Evolutionary conservation across 2,888 invertebrate genomes (phyloP), one percentile per base, ranked within the genome.

Genomic region (Pinctada fucata): DNA sequence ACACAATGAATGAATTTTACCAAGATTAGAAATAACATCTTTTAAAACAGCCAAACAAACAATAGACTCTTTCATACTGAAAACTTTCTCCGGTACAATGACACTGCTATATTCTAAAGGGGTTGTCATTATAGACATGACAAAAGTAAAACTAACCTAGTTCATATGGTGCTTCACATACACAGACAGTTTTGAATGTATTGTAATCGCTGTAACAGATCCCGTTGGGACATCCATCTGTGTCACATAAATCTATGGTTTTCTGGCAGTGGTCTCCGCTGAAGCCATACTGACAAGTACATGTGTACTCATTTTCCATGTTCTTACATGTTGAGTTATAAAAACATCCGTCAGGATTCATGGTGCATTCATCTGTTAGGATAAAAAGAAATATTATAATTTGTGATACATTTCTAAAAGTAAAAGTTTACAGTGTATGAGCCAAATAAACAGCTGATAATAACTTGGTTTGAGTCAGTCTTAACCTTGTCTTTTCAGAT

Each of bases 261-360:
- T 93, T 94, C 92, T 97, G 97, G 91, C 98, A 98, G 84, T 95
- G 94, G 71, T 95, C 94, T 66, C 98, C 99, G 3, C 95, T 95
- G 91, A 96, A 99, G 0, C 98, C 98, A 64, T 16, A 3, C 58
- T 96, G 95, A 91, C 99, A 99, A 80, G 96, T 95, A 88, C 99
- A 99, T 84, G 95, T 94, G 90, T 95, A 97, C 88, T 97, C 97
- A 86, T 90, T 91, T 4, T 84, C 85, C 80, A 92, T 72, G 65
- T 84, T 76, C 1, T 5, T 16, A 82, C 88, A 88, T 1, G 67
- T 75, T 5, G 87, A 85, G 48, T 84, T 83, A 78, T 86, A 87
- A 50, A 87, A 74, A 80, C 89, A 89, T 6, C 83, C 85, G 16
- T 76, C 45, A 0, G 85, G 81, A 71, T 87, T 83, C 5, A 70